These are phyloP conservation scores for Pseudotriccus pelzelni DNA, from an alignment of 2,797 vertebrate species.

Conservation along the genomic window DNA sequence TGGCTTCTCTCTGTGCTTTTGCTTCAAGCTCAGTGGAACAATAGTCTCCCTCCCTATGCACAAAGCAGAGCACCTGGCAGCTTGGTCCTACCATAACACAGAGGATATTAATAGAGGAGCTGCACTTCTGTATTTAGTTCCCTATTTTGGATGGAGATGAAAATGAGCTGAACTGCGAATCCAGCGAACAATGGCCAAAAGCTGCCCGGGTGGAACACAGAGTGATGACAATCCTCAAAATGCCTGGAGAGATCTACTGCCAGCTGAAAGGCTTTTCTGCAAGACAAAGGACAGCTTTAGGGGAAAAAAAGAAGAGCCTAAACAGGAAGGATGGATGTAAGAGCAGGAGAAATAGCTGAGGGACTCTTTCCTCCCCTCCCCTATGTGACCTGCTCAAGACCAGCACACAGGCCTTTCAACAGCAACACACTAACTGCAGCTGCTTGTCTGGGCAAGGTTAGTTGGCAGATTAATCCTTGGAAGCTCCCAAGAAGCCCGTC, in stretches of 20 bases:
- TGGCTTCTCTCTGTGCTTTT: constrained; percentile 34
- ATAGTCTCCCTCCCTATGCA: neutral
- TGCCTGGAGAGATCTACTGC: constrained; percentile 16
- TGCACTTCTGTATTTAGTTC: constrained; percentile 19
- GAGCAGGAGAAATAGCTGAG: neutral
- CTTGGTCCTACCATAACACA: neutral
- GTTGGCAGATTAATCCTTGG: neutral
- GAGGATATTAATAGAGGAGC: constrained; percentile 13
- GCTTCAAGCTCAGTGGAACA: constrained; percentile 25
- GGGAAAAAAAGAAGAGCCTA: neutral
- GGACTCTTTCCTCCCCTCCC: neutral
- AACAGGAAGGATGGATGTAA: neutral
- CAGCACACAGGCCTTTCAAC: neutral
- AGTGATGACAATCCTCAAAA: constrained; percentile 19
- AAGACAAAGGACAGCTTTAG: constrained; percentile 6
- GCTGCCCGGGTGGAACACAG: constrained; percentile 5
- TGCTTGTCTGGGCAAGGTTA: neutral
- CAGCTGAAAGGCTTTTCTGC: neutral
- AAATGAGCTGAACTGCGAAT: constrained; percentile 43
- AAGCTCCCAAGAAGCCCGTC: neutral
- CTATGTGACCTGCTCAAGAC: neutral
- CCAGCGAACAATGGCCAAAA: constrained; percentile 31
- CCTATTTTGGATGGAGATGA: neutral
- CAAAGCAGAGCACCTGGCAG: constrained; percentile 48
- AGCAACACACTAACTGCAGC: neutral